These are phyloP conservation scores for Tetragonula carbonaria DNA, from an alignment of 2,888 invertebrate species.

Conservation along the genomic window DNA sequence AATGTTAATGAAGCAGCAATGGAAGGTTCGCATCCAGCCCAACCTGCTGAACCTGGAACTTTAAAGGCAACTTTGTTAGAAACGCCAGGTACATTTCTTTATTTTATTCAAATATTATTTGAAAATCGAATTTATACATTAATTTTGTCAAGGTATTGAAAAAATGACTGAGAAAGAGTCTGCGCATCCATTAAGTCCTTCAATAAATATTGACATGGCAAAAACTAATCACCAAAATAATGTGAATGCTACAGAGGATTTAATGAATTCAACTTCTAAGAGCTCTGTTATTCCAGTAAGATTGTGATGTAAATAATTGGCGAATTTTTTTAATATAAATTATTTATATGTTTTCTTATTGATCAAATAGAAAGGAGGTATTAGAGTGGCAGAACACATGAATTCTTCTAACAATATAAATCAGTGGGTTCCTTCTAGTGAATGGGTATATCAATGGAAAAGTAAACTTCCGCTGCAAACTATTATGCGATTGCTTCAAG, in stretches of 20 bases:
- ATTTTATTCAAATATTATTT: background rate
- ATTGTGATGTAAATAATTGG: constrained; percentile 5
- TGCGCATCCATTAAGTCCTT: constrained; percentile 89
- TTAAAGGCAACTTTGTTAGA: constrained; percentile 95
- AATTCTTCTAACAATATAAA: constrained; percentile 73
- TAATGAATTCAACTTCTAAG: constrained; percentile 60
- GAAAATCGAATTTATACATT: background rate
- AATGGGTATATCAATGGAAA: constrained; percentile 99
- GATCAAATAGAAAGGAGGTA: constrained; percentile 86
- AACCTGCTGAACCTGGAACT: constrained; percentile 96
- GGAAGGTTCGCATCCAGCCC: constrained; percentile 93
- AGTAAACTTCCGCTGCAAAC: constrained; percentile 98
- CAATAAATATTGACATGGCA: constrained; percentile 74
- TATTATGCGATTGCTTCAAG: constrained; percentile 99
- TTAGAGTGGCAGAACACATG: constrained; percentile 85
- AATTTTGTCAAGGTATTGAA: constrained; percentile 87
- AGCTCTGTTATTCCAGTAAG: constrained; percentile 82
- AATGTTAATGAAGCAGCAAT: constrained; percentile 88
- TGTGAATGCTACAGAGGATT: constrained; percentile 67
- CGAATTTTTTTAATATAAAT: background rate
- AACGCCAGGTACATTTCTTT: constrained; percentile 89
- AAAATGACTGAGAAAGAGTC: constrained; percentile 98
- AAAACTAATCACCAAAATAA: constrained; percentile 70
- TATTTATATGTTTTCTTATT: constrained; percentile 20
- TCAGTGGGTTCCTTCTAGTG: constrained; percentile 95